Conservation (phyloP, 2,113 vertebrate species). For the Elanus axillaris region DNA sequence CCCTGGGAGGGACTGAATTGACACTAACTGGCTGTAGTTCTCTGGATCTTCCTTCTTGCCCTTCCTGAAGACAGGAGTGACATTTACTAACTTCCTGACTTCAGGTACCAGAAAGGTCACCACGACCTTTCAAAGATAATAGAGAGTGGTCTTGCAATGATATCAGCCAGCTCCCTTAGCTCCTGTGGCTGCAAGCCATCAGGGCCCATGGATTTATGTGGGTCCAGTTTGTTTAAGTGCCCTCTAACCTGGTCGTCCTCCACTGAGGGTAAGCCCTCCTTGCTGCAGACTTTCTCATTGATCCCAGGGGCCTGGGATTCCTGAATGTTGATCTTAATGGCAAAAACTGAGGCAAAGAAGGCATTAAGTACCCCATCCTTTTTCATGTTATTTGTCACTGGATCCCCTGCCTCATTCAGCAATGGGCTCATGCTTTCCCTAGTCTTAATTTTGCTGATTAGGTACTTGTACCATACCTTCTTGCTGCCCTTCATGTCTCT, state of each 20-base stretch:
- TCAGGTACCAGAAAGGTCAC: background rate
- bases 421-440: background rate
- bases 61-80: background rate
- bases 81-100: background rate
- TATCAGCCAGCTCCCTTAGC: background rate
- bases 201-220: background rate
- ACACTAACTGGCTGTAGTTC: background rate
- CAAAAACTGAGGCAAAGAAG: background rate
- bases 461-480: background rate
- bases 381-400: background rate
- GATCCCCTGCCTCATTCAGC: background rate
- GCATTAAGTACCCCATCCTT: background rate
- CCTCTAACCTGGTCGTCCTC: background rate
- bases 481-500: background rate
- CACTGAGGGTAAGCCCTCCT: background rate
- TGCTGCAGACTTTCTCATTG: background rate
- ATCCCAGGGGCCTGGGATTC: background rate
- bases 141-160: too few relatives aligned
- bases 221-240: background rate
- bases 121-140: background rate
- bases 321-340: background rate
- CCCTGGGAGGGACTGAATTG: background rate
- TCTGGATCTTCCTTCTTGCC: background rate
- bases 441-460: background rate
- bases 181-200: background rate